Conservation (phyloP, 2,797 vertebrate species). For the Pseudochromis fuscus region DNA sequence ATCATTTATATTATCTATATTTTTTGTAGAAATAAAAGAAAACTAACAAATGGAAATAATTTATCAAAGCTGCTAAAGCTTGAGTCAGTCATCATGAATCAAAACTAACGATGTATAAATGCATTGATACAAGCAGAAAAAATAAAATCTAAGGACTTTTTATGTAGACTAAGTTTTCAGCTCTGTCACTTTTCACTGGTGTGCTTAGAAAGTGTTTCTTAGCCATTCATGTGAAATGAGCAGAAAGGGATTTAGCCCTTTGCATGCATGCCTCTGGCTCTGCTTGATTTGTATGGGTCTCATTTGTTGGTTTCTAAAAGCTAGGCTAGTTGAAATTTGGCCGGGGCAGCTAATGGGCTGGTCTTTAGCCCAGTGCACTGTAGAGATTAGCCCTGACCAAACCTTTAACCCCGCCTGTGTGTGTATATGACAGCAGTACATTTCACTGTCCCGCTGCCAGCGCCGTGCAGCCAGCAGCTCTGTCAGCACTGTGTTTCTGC, state of each 20-base stretch:
- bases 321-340: conserved; percentile 37
- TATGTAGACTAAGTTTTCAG: conserved; percentile 10
- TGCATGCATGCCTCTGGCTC: conserved; percentile 37
- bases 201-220: conserved; percentile 43
- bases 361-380: conserved; percentile 29
- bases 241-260: conserved; percentile 25
- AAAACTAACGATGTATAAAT: too few species aligned
- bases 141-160: conserved; percentile 2
- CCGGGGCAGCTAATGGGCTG: conserved; percentile 11
- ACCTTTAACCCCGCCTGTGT: conserved; percentile 47
- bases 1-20: neutral
- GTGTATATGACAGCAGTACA: conserved; percentile 35
- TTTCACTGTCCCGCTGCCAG: conserved; percentile 42
- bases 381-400: conserved; percentile 54
- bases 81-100: neutral
- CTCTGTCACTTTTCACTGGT: conserved; percentile 2
- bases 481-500: conserved; percentile 66
- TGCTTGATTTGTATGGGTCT: conserved; percentile 22
- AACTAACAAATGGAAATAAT: neutral
- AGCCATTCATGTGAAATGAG: conserved; percentile 43
- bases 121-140: neutral
- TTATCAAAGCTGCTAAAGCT: conserved; percentile 5
- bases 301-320: conserved; percentile 43
- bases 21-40: conserved; percentile 3
- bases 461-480: conserved; percentile 49